These are phyloP conservation scores for Drosophila macrospina DNA, from an alignment of 2,888 invertebrate genomes.

Conservation along the genomic window DNA sequence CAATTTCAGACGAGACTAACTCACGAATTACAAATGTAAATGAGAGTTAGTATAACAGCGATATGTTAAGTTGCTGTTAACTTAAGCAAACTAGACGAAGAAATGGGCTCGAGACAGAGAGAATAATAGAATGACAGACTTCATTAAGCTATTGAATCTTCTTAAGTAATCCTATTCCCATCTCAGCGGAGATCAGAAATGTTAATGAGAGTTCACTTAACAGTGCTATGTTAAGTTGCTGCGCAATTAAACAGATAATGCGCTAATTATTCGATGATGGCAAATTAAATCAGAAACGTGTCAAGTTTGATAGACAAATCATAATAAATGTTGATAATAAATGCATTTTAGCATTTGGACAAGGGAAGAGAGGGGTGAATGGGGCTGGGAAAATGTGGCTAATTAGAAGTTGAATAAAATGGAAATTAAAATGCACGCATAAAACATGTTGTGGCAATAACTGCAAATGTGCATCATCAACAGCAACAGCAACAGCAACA, in stretches of 20 bases:
- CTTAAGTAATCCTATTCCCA: no score
- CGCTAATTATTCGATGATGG: no score
- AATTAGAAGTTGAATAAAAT: conserved; percentile 9
- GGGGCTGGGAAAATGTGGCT: not conserved
- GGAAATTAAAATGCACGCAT: not conserved
- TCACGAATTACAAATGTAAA: no score
- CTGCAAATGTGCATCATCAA: not conserved
- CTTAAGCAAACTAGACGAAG: no score
- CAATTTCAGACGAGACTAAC: no score
- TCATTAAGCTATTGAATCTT: no score
- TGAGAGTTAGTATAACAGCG: no score
- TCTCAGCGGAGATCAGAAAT: not conserved
- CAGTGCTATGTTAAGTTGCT: not conserved
- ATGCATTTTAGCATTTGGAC: not conserved
- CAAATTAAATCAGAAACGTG: not conserved
- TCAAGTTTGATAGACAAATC: not conserved
- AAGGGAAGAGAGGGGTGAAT: no score
- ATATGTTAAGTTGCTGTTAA: no score
- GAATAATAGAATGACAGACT: no score
- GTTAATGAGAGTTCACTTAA: not conserved
- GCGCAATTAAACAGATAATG: no score
- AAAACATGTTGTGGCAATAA: not conserved
- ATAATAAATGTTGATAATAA: not conserved
- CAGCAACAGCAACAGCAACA: not conserved
- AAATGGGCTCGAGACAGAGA: no score